Base-by-base conservation (phyloP, 2,888 invertebrate species). In the Hoplodrina blanda region DNA sequence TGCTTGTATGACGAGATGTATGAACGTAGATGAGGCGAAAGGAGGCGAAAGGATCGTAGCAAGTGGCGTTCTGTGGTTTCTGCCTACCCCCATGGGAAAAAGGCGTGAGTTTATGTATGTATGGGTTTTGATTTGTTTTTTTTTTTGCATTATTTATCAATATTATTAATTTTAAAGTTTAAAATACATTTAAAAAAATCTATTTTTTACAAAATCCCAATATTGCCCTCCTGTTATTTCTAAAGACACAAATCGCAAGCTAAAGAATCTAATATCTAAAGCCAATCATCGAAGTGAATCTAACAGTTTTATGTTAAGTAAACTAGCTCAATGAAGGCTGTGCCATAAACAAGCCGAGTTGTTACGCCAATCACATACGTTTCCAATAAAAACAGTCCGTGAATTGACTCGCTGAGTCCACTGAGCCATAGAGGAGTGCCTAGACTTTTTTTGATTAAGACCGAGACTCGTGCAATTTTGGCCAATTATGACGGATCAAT, bases 301-400 rank as follows among this genome's bases (percentile, higher is more conserved):
- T 2, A 49, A 54, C 20, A 60, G 41, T 50, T 46, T 46, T 5
- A 20, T 10, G 20, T 44, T 65, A 55, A 44, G 17, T 50, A 62
- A 68, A 62, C 65, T 62, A 82, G 44, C 15, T 50, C 67, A 76
- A 67, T 70, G 54, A 71, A 20, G 41, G 44, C 55, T 56, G 4
- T 33, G 7, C 30, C 50, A 67, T 75, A 68, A 76, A 78, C 62
- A 66, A 68, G 11, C 30, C 56, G 17, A 62, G 54, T 82, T 76
- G 73, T 67, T 63, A 81, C 55, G 72, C 81, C 83, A 83, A 81
- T 82, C 83, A 81, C 83, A 82, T 70, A 65, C 70, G 60, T 53
- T 19, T 55, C 52, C 73, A 69, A 81, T 82, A 83, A 83, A 82
- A 83, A 44, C 62, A 50, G 50, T 76, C n/a, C 81, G 82, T 81